These are phyloP conservation scores for Tenthredo livida DNA, from an alignment of 2,888 invertebrate species.

Conservation along the genomic window DNA sequence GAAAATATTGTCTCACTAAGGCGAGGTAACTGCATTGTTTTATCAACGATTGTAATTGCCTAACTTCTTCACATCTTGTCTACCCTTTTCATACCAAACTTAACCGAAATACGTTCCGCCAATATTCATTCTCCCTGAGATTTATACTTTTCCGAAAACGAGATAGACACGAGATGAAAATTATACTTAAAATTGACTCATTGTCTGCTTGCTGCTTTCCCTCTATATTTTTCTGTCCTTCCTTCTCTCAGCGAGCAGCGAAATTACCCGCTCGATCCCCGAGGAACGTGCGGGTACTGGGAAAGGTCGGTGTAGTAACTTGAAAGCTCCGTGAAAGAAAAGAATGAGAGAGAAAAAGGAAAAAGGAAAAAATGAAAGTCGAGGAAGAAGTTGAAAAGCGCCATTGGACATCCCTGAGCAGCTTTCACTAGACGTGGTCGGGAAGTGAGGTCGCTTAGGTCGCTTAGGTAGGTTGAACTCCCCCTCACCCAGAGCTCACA, in stretches of 20 bases:
- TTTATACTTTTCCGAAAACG: constrained; percentile 16
- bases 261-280: constrained; percentile 28
- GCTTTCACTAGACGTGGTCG: constrained; percentile 56
- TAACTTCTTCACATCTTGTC: not conserved
- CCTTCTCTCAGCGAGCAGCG: constrained; percentile 35
- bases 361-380: not conserved
- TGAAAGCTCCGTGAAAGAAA: constrained; percentile 28
- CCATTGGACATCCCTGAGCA: constrained; percentile 59
- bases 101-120: not conserved
- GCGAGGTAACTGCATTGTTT: constrained; percentile 5
- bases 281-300: constrained; percentile 28
- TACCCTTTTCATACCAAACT: not conserved
- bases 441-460: constrained; percentile 43
- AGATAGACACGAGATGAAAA: not conserved
- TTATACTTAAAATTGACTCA: constrained; percentile 32
- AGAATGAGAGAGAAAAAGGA: not conserved
- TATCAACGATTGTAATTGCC: constrained; percentile 28
- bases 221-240: constrained; percentile 14
- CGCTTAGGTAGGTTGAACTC: constrained; percentile 48
- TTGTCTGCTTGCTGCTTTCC: constrained; percentile 44
- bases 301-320: constrained; percentile 22
- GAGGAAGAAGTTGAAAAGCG: constrained; percentile 50
- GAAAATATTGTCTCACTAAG: constrained; percentile 33
- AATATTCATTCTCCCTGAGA: not conserved
- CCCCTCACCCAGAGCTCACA: constrained; percentile 56